Percentiles rank a stretch among this genome's conserved stretches.
Evolutionary conservation across 2,113 vertebrate species (phyloP).

Genomic region (Bos taurus): DNA sequence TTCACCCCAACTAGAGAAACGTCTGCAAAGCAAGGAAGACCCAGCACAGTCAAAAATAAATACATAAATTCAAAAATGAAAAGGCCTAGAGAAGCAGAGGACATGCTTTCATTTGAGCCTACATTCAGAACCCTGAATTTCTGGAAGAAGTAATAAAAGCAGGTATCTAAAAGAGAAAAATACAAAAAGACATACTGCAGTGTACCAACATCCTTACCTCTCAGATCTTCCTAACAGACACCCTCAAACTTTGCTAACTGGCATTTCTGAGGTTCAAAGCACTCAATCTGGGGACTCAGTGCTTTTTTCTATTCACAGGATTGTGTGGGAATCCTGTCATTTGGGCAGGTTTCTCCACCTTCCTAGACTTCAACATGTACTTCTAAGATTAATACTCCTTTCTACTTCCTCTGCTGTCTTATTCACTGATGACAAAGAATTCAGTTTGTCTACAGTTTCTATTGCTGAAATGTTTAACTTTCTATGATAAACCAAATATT

Average conservation of each 20-base stretch:
- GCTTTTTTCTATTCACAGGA: background rate
- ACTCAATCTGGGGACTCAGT: too few species aligned
- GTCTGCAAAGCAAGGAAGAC: background rate
- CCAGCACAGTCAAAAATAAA: background rate
- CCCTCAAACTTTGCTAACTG: background rate
- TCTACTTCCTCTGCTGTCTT: background rate
- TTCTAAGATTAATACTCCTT: background rate
- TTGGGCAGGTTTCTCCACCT: background rate
- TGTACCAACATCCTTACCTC: background rate
- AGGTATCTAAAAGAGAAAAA: background rate
- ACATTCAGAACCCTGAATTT: background rate
- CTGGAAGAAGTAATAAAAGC: background rate
- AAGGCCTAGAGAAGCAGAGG: background rate
- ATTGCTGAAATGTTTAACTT: background rate
- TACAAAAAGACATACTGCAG: background rate
- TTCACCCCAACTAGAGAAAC: background rate
- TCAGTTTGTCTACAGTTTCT: background rate
- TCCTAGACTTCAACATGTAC: background rate
- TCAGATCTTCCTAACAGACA: background rate
- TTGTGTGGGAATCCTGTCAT: background rate
- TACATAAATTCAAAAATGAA: background rate
- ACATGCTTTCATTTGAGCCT: background rate
- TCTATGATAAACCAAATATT: background rate
- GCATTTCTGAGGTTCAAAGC: background rate
- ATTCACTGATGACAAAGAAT: background rate